phyloP scores from a whole-genome alignment of 2,113 vertebrate species.

The Pollimyrus isidori region DNA sequence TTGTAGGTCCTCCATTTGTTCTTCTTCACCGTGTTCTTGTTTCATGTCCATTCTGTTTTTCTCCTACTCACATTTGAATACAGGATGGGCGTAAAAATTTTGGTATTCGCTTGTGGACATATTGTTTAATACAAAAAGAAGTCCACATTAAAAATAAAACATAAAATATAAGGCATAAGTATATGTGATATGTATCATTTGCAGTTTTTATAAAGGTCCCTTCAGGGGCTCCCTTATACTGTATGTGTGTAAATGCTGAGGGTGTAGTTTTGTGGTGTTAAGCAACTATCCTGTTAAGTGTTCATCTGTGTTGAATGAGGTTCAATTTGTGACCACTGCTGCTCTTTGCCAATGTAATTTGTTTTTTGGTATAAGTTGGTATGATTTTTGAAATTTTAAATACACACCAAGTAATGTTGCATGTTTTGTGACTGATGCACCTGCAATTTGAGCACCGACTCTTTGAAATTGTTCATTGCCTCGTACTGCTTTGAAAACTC shows the following conservation, averaged over 20 bases:
- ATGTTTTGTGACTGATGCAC: background rate
- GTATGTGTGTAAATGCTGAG: background rate
- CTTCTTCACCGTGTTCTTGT: constrained; percentile 16
- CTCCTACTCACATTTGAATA: constrained; percentile 25
- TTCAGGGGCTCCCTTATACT: background rate
- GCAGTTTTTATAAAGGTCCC: too few species aligned
- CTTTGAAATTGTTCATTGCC: background rate
- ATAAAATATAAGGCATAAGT: background rate
- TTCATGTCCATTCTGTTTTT: constrained; percentile 24
- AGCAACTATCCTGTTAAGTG: background rate
- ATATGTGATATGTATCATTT: background rate
- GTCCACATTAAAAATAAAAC: background rate
- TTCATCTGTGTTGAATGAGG: background rate
- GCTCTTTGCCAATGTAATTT: background rate
- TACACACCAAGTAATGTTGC: background rate
- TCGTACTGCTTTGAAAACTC: background rate
- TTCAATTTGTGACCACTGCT: background rate
- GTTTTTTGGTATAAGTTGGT: background rate
- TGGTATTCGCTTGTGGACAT: background rate
- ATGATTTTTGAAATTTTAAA: background rate
- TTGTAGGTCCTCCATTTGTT: background rate
- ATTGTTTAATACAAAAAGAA: background rate
- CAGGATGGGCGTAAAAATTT: background rate
- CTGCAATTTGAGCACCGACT: background rate
- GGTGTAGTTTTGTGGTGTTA: background rate